phyloP scores from a whole-genome alignment of 2,113 vertebrate species.

The Leucosticte australis region DNA sequence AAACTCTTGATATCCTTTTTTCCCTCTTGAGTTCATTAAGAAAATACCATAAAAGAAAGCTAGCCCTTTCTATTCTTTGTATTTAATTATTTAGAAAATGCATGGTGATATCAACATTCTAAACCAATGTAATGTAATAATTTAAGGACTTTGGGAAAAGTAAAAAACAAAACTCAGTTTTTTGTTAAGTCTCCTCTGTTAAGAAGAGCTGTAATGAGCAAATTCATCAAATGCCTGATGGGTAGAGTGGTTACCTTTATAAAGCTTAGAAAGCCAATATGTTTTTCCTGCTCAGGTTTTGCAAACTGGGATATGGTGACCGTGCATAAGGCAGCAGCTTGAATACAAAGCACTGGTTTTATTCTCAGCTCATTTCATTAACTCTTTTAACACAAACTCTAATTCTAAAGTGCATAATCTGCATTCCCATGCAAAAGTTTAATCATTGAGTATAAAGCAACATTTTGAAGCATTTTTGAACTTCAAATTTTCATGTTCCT shows the following conservation, averaged over 20 bases:
- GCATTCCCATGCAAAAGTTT: not conserved
- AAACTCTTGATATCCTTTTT: slow-evolving; percentile 65
- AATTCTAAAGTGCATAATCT: not conserved
- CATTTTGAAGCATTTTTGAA: not conserved
- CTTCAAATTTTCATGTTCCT: not conserved
- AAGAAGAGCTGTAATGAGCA: not conserved
- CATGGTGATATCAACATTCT: not conserved
- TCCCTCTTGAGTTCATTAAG: slow-evolving; percentile 42
- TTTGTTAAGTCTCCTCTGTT: not conserved
- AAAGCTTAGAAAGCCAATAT: not conserved
- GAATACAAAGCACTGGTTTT: not conserved
- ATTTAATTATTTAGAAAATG: slow-evolving; percentile 31
- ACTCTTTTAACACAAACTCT: not conserved
- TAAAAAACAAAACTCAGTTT: not conserved
- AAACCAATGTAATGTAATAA: not conserved
- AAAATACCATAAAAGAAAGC: slow-evolving; percentile 44
- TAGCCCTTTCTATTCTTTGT: not conserved
- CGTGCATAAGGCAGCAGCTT: not conserved
- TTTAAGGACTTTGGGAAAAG: not conserved
- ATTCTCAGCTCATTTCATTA: not conserved
- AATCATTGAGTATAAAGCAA: not conserved
- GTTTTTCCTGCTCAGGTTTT: not conserved
- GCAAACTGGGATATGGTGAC: not conserved
- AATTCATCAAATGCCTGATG: not conserved
- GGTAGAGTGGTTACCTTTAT: not conserved